Conservation (phyloP, 2,797 vertebrate species). For the Coracias cyanogaster region DNA sequence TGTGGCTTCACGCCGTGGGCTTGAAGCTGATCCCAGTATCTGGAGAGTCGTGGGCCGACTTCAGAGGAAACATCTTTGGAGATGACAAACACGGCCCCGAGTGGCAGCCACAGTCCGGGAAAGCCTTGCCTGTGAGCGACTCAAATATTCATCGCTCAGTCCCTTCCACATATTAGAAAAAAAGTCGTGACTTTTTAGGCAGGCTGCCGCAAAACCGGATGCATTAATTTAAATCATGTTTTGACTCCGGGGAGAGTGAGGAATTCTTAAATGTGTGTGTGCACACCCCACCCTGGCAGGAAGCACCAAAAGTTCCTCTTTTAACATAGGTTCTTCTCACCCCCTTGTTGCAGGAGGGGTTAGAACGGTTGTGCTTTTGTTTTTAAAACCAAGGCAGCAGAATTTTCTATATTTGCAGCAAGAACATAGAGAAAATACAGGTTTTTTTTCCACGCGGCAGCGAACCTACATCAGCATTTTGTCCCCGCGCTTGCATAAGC, state of each 20-base stretch:
- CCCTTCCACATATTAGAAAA: too few species aligned
- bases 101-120: not conserved
- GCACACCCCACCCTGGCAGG: not conserved
- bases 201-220: not conserved
- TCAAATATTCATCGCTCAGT: too few species aligned
- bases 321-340: not conserved
- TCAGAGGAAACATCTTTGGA: rapidly evolving
- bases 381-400: not conserved
- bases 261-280: not conserved
- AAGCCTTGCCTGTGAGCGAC: not conserved
- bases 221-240: not conserved
- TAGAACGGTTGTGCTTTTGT: rapidly evolving
- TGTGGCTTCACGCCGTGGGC: rapidly evolving
- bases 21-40: rapidly evolving
- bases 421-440: not conserved
- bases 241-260: not conserved
- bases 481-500: slow-evolving; percentile 25
- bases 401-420: not conserved
- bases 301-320: not conserved
- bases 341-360: not conserved
- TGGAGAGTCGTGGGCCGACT: rapidly evolving
- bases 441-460: not conserved
- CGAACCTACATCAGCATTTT: not conserved
- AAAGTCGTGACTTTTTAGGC: not conserved
- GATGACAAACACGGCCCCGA: rapidly evolving